Conservation (phyloP, 1,140 invertebrate genomes). For the Megalopta genalis region DNA sequence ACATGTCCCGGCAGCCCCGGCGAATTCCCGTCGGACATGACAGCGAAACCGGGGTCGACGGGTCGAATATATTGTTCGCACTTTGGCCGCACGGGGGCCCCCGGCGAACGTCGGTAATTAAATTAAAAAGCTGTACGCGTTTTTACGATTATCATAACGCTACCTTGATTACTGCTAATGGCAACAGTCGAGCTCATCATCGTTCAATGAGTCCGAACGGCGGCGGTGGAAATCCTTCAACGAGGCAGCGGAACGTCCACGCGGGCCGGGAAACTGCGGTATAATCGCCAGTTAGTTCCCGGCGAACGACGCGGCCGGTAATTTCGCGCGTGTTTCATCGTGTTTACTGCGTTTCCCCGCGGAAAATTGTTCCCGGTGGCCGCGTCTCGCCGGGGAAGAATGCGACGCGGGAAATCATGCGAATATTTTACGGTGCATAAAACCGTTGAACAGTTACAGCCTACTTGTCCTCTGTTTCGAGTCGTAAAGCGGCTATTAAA, state of each 20-base stretch:
- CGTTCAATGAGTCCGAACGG: neutral
- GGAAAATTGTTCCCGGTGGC: slow-evolving; percentile 59
- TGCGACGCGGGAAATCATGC: slow-evolving; percentile 50
- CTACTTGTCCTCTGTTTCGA: slow-evolving; percentile 5
- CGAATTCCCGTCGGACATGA: no score
- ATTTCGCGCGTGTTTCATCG: slow-evolving; percentile 50
- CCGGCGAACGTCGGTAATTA: no score
- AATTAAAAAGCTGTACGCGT: no score
- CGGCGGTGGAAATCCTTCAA: neutral
- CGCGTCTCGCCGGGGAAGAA: slow-evolving; percentile 43
- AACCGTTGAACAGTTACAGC: slow-evolving; percentile 46
- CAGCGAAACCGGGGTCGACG: no score
- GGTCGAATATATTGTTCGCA: no score
- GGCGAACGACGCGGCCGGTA: slow-evolving; percentile 20
- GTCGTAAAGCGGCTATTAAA: slow-evolving; percentile 47
- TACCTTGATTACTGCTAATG: neutral
- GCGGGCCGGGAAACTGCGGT: slow-evolving; percentile 1
- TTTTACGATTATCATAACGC: neutral
- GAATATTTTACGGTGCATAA: slow-evolving; percentile 59
- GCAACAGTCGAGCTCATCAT: neutral
- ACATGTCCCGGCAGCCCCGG: no score
- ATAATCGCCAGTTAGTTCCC: slow-evolving; percentile 5
- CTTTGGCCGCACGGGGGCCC: no score
- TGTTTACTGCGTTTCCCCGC: slow-evolving; percentile 34
- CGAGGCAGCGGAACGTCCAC: neutral